Conservation (phyloP, 1,140 invertebrate species). For the Odontomachus brunneus region DNA sequence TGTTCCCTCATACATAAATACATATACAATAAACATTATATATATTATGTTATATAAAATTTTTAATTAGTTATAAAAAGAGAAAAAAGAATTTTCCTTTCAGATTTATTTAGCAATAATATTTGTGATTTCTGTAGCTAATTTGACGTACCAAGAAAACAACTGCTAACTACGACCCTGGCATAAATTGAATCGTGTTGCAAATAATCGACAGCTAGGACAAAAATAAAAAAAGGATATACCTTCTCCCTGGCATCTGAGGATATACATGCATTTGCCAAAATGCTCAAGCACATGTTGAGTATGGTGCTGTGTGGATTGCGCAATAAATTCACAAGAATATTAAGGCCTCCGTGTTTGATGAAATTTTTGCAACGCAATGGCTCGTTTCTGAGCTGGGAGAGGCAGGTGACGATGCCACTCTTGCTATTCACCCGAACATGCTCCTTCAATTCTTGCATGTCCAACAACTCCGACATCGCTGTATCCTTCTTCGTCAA, state of each 20-base stretch:
- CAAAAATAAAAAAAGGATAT: neutral
- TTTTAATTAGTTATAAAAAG: too few relatives aligned
- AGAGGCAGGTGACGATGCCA: conserved; percentile 73
- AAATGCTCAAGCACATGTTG: conserved; percentile 77
- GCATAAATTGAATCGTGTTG: neutral
- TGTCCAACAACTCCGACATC: conserved; percentile 64
- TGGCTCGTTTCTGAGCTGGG: conserved; percentile 73
- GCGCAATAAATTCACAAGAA: conserved; percentile 74
- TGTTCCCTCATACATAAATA: too few relatives aligned
- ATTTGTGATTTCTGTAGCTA: too few relatives aligned
- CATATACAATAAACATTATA: too few relatives aligned
- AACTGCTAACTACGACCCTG: conserved; percentile 1
- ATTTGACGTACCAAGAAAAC: too few relatives aligned
- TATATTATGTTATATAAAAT: too few relatives aligned
- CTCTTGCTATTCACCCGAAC: conserved; percentile 67
- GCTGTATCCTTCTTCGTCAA: neutral
- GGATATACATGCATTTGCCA: conserved; percentile 77
- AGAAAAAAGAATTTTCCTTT: too few relatives aligned
- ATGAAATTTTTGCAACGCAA: conserved; percentile 75
- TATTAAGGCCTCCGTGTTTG: conserved; percentile 67
- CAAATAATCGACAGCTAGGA: neutral
- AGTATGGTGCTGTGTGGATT: conserved; percentile 74
- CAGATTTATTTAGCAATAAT: too few relatives aligned
- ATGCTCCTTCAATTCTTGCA: conserved; percentile 72
- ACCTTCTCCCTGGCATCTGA: conserved; percentile 77